A percentile compares a stretch with the other conserved stretches of the same genome.
Conservation (phyloP, 2,888 invertebrate genomes). For the Drosophila testacea region DNA sequence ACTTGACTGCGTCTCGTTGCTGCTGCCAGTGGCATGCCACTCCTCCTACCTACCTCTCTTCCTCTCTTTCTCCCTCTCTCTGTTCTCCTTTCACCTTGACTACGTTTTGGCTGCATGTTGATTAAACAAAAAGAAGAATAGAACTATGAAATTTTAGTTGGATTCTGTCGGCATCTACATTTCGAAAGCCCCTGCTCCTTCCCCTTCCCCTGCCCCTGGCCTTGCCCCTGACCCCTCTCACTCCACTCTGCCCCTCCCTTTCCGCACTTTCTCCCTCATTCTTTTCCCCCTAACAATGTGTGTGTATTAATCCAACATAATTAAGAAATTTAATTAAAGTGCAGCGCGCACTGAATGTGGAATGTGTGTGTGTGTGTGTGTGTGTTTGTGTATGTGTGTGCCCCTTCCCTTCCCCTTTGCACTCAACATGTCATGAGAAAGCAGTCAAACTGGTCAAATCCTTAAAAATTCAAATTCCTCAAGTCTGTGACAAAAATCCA, state of each 20-base stretch:
- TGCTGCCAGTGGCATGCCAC: conserved; percentile 30
- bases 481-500: background rate
- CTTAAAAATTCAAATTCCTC: background rate
- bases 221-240: conserved; percentile 4
- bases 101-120: conserved; percentile 57
- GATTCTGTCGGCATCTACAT: conserved; percentile 26
- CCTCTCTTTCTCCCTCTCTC: background rate
- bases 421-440: background rate
- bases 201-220: conserved; percentile 4
- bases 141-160: conserved; percentile 70
- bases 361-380: conserved; percentile 45
- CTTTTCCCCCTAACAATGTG: background rate
- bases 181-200: background rate
- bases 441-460: background rate
- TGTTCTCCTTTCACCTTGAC: background rate
- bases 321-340: conserved; percentile 80
- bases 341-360: conserved; percentile 73
- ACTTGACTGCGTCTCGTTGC: conserved; percentile 51
- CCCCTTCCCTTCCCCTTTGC: background rate
- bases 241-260: background rate
- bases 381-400: background rate
- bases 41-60: background rate
- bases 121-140: conserved; percentile 75
- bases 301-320: conserved; percentile 77
- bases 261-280: background rate